Base-by-base conservation (phyloP, 2,888 invertebrate genomes). In the Coleophora deauratella region DNA sequence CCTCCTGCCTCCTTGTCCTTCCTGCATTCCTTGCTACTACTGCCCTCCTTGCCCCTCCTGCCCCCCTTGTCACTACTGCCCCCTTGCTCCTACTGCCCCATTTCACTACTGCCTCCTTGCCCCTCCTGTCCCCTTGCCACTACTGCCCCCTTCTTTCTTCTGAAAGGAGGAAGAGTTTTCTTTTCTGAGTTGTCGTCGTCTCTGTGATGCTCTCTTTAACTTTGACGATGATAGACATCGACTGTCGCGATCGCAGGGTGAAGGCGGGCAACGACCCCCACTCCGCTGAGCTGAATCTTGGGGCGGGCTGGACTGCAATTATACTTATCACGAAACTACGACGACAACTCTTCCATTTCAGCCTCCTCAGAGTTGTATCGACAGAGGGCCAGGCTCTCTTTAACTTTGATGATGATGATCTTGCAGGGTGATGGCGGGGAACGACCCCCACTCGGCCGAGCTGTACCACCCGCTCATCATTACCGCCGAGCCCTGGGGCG, bases 381-480 rank as follows among this genome's bases (percentile, higher is more conserved):
- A n/a, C n/a, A n/a, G n/a, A n/a, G n/a, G n/a, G n/a, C n/a, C n/a
- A n/a, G n/a, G n/a, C n/a, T n/a, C n/a, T n/a, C n/a, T n/a, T n/a
- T n/a, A n/a, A n/a, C n/a, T n/a, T n/a, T n/a, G n/a, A n/a, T n/a
- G n/a, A n/a, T n/a, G n/a, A n/a, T n/a, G n/a, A n/a, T n/a, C n/a
- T n/a, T 0, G n/a, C 14, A 50, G 82, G 80, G 88, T 93, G 38
- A 81, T 86, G 47, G 97, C 97, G 35, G 97, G 97, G 11, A 94
- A 94, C 64, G 94, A 96, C 85, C 95, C 96, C 33, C 94, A 96
- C 71, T 92, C 93, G 54, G 88, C 95, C 2, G 90, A 91, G 51
- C 88, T 90, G 66, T 97, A 96, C 79, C 97, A 97, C 85, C 97
- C 97, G 2, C 81, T 97, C 43, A 93, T 97, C 42, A 92, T 97